These are phyloP conservation scores for Drosophila athabasca DNA, from an alignment of 1,140 invertebrate genomes.

Conservation along the genomic window DNA sequence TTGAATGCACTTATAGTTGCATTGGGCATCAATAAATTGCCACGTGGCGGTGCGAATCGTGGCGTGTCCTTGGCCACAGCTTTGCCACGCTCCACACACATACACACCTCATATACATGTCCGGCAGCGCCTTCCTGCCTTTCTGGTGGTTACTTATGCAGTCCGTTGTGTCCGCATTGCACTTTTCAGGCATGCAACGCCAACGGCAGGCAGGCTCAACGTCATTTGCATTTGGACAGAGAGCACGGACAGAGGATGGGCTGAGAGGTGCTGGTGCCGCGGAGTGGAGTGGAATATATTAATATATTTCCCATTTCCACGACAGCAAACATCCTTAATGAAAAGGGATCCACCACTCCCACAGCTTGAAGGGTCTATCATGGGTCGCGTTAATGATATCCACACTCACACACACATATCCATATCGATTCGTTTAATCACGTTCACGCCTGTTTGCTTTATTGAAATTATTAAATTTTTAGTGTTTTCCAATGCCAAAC, in stretches of 20 bases:
- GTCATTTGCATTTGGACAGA: conserved; percentile 36
- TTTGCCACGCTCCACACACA: background rate
- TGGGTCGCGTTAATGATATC: background rate
- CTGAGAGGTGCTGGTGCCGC: background rate
- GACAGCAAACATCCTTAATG: conserved; percentile 4
- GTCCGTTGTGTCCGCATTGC: conserved; percentile 23
- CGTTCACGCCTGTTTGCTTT: background rate
- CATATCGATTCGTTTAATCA: conserved; percentile 14
- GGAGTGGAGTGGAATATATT: conserved; percentile 34
- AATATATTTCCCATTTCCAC: conserved; percentile 33
- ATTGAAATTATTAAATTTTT: background rate
- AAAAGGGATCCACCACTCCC: background rate
- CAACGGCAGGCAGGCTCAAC: conserved; percentile 18
- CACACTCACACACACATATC: background rate
- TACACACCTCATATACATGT: conserved; percentile 4
- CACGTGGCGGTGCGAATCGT: conserved; percentile 26
- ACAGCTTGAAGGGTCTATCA: conserved; percentile 9
- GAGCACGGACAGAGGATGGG: too few species aligned
- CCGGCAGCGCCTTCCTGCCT: conserved; percentile 20
- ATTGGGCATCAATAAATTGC: conserved; percentile 47
- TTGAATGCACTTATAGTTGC: conserved; percentile 38
- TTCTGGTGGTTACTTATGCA: conserved; percentile 30
- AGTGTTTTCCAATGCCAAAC: background rate
- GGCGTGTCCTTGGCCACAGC: conserved; percentile 35
- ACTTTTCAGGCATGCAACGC: conserved; percentile 35